Conservation (phyloP, 2,797 vertebrate genomes). For the Discoglossus pictus region DNA sequence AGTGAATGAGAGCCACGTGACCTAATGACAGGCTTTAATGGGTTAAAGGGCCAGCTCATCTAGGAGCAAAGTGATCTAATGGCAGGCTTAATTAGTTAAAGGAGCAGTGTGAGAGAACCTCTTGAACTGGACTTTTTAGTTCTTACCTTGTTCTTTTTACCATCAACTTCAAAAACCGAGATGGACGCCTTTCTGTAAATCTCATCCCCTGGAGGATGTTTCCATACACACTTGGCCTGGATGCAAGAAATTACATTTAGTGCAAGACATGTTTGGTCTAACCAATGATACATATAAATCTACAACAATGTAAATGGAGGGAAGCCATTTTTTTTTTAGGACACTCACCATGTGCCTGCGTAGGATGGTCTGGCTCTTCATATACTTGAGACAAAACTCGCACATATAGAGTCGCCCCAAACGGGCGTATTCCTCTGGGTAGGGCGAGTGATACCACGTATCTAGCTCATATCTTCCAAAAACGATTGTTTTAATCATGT, state of each 20-base stretch:
- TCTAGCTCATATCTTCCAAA: constrained; percentile 92
- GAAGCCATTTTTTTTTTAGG: too few species aligned
- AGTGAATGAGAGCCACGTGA: too few species aligned
- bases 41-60: background rate
- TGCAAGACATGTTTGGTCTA: background rate
- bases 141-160: constrained; percentile 96
- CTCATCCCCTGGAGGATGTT: constrained; percentile 95
- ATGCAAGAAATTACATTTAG: too few species aligned
- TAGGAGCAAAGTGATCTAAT: background rate
- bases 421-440: constrained; percentile 93
- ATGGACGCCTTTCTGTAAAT: constrained; percentile 95
- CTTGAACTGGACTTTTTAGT: background rate
- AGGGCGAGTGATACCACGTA: constrained; percentile 97
- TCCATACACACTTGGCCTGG: constrained; percentile 98
- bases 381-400: constrained; percentile 97
- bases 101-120: too few species aligned
- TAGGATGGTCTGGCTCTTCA: constrained; percentile 98
- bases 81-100: background rate
- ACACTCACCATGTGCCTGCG: constrained; percentile 92
- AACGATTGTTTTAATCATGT: constrained; percentile 95
- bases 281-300: too few species aligned
- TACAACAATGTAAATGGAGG: too few species aligned
- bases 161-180: constrained; percentile 97
- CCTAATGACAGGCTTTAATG: background rate
- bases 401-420: constrained; percentile 95